Conservation (phyloP, 2,888 invertebrate species). For the Belgica antarctica region DNA sequence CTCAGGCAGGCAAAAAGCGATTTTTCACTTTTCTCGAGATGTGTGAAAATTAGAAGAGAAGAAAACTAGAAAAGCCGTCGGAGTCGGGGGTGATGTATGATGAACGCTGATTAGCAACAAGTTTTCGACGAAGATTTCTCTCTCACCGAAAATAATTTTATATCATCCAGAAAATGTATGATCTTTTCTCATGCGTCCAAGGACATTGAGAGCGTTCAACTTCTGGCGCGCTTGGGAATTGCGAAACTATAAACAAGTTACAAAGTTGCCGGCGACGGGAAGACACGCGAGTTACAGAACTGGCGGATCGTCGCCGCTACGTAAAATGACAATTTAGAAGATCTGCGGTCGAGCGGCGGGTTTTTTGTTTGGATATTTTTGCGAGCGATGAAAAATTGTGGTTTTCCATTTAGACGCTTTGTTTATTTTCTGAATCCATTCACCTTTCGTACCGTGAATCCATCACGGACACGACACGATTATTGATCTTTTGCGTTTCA, state of each 20-base stretch:
- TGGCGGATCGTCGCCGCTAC: background rate
- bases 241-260: background rate
- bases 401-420: background rate
- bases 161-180: background rate
- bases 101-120: constrained; percentile 22
- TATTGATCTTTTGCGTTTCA: background rate
- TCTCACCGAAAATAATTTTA: background rate
- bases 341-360: background rate
- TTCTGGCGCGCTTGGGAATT: background rate
- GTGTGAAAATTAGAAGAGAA: no score
- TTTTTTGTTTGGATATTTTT: background rate
- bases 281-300: constrained; percentile 7
- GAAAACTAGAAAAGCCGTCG: no score
- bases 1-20: background rate
- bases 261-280: no score
- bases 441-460: constrained; percentile 24
- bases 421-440: constrained; percentile 41
- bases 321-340: constrained; percentile 15
- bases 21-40: constrained; percentile 1
- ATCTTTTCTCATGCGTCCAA: background rate
- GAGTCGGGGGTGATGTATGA: background rate
- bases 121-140: background rate
- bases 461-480: background rate
- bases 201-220: constrained; percentile 26
- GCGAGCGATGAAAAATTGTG: constrained; percentile 32